Percentiles rank a stretch among this genome's conserved stretches.
These are phyloP conservation scores for Pararge aegeria DNA, from an alignment of 1,140 invertebrate species.

Conservation along the genomic window DNA sequence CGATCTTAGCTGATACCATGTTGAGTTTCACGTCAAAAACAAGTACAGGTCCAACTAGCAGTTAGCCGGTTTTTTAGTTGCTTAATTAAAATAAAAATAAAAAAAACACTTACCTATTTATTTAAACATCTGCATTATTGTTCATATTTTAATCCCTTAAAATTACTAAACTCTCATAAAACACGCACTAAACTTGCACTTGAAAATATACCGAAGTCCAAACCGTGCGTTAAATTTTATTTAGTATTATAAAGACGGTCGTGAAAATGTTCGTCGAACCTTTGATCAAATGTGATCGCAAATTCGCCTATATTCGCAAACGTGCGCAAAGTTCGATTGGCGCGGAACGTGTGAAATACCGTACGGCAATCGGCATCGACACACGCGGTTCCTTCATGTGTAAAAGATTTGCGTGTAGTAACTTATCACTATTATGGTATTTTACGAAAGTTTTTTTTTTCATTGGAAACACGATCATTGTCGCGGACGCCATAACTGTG, in stretches of 20 bases:
- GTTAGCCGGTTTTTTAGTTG: background rate
- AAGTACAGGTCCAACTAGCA: too few relatives aligned
- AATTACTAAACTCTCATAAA: background rate
- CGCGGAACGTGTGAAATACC: constrained; percentile 51
- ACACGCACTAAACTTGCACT: background rate
- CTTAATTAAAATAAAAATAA: too few relatives aligned
- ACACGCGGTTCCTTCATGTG: constrained; percentile 28
- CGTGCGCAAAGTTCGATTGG: constrained; percentile 50
- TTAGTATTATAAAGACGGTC: background rate
- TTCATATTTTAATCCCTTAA: background rate
- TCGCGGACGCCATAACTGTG: constrained; percentile 37
- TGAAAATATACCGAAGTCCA: background rate
- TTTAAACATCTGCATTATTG: background rate
- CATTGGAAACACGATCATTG: constrained; percentile 27
- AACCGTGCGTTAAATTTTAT: background rate
- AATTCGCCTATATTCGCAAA: constrained; percentile 35
- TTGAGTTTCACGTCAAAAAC: too few relatives aligned
- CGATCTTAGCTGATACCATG: too few relatives aligned
- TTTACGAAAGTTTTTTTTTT: constrained; percentile 56
- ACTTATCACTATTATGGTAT: constrained; percentile 56
- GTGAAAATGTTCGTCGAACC: background rate
- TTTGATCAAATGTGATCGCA: constrained; percentile 13
- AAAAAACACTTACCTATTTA: background rate
- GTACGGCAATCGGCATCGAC: constrained; percentile 13
- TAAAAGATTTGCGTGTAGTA: constrained; percentile 41